phyloP scores from a whole-genome alignment of 2,888 invertebrate species.

The Drosophila meridionalis region DNA sequence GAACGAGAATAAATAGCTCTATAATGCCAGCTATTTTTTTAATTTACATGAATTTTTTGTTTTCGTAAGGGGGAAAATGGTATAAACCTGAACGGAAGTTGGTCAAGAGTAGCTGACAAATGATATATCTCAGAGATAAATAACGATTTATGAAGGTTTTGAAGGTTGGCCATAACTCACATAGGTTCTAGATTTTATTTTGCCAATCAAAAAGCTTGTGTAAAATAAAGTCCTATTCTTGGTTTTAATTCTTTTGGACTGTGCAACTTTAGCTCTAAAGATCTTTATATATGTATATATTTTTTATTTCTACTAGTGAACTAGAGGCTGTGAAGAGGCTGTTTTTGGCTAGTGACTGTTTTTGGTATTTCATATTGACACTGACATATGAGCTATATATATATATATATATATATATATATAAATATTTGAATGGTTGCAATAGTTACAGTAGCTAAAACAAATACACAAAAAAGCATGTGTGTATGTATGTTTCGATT shows the following conservation, averaged over 20 bases:
- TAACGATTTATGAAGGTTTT: no score
- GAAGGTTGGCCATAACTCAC: no score
- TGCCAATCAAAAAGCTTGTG: neutral
- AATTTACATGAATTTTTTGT: no score
- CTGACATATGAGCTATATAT: slow-evolving; percentile 5
- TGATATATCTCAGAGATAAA: neutral
- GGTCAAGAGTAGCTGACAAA: neutral
- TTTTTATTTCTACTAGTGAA: neutral
- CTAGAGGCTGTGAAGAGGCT: neutral
- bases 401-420: neutral
- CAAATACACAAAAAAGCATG: slow-evolving; percentile 3
- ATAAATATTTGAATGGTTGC: slow-evolving; percentile 1
- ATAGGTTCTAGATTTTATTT: neutral
- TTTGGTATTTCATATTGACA: slow-evolving; percentile 1
- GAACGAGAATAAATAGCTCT: no score
- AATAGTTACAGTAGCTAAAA: slow-evolving; percentile 21
- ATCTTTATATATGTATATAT: neutral
- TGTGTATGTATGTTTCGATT: slow-evolving; percentile 2
- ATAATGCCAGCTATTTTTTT: no score
- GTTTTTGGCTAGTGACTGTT: neutral
- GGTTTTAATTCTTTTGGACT: neutral
- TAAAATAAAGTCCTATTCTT: neutral
- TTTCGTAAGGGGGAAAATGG: no score
- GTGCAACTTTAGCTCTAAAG: neutral
- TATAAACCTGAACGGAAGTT: no score